Evolutionary conservation across 53 echinoderm and acorn worm genomes (phyloP).

Genomic region (Mesocentrotus franciscanus): DNA sequence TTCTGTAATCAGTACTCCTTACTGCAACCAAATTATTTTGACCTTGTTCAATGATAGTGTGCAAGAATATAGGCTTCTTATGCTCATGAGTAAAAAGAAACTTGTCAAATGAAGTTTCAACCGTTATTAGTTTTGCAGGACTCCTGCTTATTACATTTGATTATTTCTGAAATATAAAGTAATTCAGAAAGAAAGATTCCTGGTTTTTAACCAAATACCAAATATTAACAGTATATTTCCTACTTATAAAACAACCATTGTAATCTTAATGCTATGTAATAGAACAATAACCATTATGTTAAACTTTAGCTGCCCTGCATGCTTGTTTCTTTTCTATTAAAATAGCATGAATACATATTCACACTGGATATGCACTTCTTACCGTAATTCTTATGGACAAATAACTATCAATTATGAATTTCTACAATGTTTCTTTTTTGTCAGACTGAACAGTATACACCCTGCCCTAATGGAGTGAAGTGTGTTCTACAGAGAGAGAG

Average conservation of each 20-base stretch:
- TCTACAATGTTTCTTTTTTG: constrained; percentile 77
- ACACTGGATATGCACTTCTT: too few species aligned
- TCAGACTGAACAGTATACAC: constrained; percentile 81
- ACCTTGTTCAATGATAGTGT: background rate
- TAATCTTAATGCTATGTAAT: too few species aligned
- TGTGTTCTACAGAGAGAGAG: constrained; percentile 81
- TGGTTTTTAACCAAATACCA: background rate
- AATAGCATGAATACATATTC: too few species aligned
- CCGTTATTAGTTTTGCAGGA: background rate
- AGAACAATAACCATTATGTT: too few species aligned
- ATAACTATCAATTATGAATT: background rate
- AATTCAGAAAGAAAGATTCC: background rate
- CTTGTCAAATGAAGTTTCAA: background rate
- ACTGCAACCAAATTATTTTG: background rate
- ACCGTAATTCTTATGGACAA: too few species aligned
- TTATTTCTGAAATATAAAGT: background rate
- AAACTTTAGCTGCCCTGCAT: too few species aligned
- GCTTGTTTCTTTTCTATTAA: too few species aligned
- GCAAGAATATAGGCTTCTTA: background rate
- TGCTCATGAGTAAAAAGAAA: background rate
- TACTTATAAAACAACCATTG: too few species aligned
- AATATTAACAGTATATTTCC: background rate
- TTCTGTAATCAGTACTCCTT: background rate
- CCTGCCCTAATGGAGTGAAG: constrained; percentile 81
- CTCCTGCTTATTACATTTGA: background rate